phyloP scores from a whole-genome alignment of 2,797 vertebrate species.

The Melanogrammus aeglefinus region DNA sequence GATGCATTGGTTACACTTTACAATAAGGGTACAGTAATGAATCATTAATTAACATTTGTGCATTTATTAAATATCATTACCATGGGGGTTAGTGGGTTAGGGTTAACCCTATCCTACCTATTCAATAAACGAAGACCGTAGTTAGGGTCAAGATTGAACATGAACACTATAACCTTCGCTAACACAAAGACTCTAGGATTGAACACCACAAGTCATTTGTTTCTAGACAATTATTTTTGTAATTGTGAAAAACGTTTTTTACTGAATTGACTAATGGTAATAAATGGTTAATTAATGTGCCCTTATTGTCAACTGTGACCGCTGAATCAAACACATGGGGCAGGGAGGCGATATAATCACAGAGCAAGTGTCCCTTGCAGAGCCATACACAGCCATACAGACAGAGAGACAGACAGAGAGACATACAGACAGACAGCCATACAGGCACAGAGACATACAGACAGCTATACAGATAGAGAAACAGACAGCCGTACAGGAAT shows the following conservation, averaged over 20 bases:
- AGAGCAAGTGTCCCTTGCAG: slow-evolving; percentile 32
- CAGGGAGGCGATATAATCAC: neutral
- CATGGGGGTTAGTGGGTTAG: too few relatives aligned
- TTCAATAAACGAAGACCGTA: too few relatives aligned
- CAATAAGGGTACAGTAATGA: too few relatives aligned
- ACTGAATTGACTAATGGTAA: too few relatives aligned
- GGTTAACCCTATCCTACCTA: too few relatives aligned
- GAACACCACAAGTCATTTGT: too few relatives aligned
- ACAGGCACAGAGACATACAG: slow-evolving; percentile 14
- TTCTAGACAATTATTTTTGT: neutral
- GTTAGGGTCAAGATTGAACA: slow-evolving; percentile 10
- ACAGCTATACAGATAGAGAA: neutral
- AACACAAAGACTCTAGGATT: neutral
- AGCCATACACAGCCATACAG: slow-evolving; percentile 35
- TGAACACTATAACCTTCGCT: neutral
- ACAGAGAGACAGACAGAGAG: neutral
- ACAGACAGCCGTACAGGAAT: neutral
- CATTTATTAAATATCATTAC: too few relatives aligned
- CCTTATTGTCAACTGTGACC: neutral
- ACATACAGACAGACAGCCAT: neutral
- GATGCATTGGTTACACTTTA: neutral
- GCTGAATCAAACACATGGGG: neutral
- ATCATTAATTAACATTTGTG: too few relatives aligned
- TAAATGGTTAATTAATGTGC: too few relatives aligned
- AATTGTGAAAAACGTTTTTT: neutral